A percentile compares a stretch with the other conserved stretches of the same genome.
Evolutionary conservation across 2,113 vertebrate species (phyloP).

Genomic region (Etheostoma spectabile): DNA sequence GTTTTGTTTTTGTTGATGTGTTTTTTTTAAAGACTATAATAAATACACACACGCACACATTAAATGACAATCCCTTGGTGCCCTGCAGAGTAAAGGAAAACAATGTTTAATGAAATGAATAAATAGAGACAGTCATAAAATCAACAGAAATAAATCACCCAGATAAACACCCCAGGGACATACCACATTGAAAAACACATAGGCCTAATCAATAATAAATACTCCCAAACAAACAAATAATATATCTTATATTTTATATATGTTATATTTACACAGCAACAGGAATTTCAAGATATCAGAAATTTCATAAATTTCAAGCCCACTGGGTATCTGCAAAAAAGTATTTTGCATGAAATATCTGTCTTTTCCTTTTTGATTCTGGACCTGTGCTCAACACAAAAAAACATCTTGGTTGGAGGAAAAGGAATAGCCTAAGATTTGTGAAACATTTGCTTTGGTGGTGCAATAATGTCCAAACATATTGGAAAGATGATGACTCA

Average conservation of each 20-base stretch:
- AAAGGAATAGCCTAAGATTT: neutral
- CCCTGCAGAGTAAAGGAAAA: slow-evolving; percentile 1
- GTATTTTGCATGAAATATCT: neutral
- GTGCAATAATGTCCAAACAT: neutral
- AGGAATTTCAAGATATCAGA: neutral
- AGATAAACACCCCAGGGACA: neutral
- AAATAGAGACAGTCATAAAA: slow-evolving; percentile 5
- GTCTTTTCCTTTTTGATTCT: neutral
- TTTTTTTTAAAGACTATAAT: neutral
- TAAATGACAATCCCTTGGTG: neutral
- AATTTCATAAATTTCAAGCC: neutral
- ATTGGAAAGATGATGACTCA: neutral
- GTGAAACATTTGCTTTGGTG: slow-evolving; percentile 14
- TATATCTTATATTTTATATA: neutral
- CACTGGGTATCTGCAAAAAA: neutral
- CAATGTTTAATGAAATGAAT: slow-evolving; percentile 54
- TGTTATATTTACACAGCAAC: neutral
- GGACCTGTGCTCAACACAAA: neutral
- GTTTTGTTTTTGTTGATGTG: too few species aligned
- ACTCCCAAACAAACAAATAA: neutral
- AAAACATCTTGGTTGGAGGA: neutral
- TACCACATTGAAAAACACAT: neutral
- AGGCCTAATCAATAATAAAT: neutral
- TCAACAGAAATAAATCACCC: neutral
- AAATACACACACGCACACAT: neutral